Evolutionary conservation across 2,113 vertebrate species (phyloP).

Genomic region (Callochromis pleurospilus): DNA sequence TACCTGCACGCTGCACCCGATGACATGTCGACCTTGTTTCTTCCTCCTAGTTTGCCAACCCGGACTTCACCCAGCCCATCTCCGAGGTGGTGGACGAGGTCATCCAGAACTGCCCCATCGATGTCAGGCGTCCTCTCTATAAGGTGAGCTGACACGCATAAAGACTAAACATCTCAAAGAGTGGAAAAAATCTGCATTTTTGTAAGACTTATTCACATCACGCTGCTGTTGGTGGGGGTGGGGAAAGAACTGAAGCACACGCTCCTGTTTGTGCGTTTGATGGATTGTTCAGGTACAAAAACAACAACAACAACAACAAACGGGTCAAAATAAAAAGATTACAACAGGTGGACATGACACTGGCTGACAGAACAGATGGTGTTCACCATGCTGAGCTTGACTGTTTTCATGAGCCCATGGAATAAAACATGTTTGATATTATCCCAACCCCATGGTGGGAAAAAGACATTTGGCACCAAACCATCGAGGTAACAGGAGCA

Average conservation of each 20-base stretch:
- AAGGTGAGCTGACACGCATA: slow-evolving; percentile 74
- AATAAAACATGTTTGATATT: background rate
- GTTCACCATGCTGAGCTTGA: background rate
- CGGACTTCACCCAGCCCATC: slow-evolving; percentile 97
- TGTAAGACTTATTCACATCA: background rate
- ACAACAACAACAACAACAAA: fast-evolving
- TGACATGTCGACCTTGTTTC: background rate
- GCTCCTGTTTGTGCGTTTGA: background rate
- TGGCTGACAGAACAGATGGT: background rate
- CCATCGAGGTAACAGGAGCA: background rate
- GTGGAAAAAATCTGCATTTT: background rate
- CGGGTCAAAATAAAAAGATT: background rate
- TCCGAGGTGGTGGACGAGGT: slow-evolving; percentile 99
- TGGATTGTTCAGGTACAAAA: background rate
- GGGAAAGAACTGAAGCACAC: background rate
- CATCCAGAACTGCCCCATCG: slow-evolving; percentile 98
- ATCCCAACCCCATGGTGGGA: background rate
- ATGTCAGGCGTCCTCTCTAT: slow-evolving; percentile 94
- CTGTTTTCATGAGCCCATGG: background rate
- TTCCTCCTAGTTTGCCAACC: slow-evolving; percentile 87
- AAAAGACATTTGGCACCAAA: background rate
- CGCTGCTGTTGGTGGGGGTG: background rate
- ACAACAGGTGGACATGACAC: background rate
- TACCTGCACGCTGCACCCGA: background rate
- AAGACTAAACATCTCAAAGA: background rate